phyloP scores from a whole-genome alignment of 2,113 vertebrate genomes.

The Alethe diademata region DNA sequence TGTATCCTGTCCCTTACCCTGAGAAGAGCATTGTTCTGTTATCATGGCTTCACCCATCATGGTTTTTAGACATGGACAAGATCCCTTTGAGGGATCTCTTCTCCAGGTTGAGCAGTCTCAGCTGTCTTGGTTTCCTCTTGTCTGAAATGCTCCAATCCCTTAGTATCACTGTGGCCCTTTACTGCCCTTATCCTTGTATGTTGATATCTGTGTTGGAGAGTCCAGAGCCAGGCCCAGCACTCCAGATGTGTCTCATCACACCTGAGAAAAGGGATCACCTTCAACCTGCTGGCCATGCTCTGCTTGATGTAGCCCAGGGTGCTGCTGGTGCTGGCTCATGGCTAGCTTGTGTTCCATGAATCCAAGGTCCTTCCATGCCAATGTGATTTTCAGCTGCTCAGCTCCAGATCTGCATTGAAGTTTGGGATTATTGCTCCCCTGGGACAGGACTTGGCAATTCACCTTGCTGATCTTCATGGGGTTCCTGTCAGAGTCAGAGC shows the following conservation, averaged over 20 bases:
- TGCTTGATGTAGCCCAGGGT: not conserved
- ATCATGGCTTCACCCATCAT: not conserved
- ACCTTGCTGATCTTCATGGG: not conserved
- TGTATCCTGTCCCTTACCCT: not conserved
- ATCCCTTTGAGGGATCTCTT: not conserved
- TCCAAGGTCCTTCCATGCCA: not conserved
- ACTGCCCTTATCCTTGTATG: not conserved
- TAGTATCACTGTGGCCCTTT: not conserved
- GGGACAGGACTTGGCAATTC: not conserved
- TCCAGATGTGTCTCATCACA: not conserved
- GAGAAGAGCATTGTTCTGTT: not conserved
- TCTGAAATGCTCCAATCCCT: not conserved
- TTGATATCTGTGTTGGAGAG: not conserved
- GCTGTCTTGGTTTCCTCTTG: not conserved
- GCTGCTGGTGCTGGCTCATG: not conserved
- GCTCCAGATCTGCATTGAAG: not conserved
- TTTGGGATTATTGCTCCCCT: not conserved
- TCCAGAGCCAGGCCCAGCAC: not conserved
- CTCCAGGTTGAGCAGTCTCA: not conserved
- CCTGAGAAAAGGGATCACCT: not conserved
- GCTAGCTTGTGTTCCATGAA: not conserved
- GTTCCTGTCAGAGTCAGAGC: not conserved
- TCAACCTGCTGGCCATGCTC: not conserved
- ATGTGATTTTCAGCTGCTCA: not conserved
- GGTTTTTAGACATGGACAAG: not conserved